Conservation (phyloP, 2,888 invertebrate genomes). For the Chaitophorus viminalis region DNA sequence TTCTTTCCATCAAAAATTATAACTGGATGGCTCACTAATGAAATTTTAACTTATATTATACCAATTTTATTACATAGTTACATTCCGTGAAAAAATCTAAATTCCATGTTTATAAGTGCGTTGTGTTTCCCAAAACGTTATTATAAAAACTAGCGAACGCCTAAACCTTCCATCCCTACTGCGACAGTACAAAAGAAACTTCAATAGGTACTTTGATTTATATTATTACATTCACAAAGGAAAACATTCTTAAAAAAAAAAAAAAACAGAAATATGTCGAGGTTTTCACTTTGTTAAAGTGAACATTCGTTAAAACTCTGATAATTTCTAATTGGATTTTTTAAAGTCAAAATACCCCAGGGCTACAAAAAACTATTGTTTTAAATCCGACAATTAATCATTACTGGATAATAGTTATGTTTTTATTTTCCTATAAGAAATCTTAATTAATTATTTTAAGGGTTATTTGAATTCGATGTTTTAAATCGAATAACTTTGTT, state of each 20-base stretch:
- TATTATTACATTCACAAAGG: background rate
- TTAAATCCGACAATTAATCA: too few relatives aligned
- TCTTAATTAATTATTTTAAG: too few relatives aligned
- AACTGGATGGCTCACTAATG: background rate
- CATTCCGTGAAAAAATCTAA: background rate
- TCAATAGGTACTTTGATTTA: background rate
- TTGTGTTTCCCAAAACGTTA: background rate
- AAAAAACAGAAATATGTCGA: background rate
- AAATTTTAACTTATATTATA: background rate
- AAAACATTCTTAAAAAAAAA: background rate
- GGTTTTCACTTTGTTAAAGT: background rate
- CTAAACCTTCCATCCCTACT: too few relatives aligned
- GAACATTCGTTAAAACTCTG: background rate
- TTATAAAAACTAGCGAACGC: background rate
- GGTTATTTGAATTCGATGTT: too few relatives aligned
- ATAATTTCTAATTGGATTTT: background rate
- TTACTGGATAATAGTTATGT: too few relatives aligned
- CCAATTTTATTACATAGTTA: background rate
- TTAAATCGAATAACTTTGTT: too few relatives aligned
- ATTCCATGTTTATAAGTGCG: background rate
- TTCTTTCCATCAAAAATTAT: background rate
- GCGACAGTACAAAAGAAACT: too few relatives aligned
- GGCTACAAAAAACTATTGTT: too few relatives aligned
- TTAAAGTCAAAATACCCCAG: too few relatives aligned
- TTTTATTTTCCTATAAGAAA: too few relatives aligned